Evolutionary conservation across 2,113 vertebrate species (phyloP), one percentile per base, ranked within the genome.

Genomic region (Ammodytes dubius): DNA sequence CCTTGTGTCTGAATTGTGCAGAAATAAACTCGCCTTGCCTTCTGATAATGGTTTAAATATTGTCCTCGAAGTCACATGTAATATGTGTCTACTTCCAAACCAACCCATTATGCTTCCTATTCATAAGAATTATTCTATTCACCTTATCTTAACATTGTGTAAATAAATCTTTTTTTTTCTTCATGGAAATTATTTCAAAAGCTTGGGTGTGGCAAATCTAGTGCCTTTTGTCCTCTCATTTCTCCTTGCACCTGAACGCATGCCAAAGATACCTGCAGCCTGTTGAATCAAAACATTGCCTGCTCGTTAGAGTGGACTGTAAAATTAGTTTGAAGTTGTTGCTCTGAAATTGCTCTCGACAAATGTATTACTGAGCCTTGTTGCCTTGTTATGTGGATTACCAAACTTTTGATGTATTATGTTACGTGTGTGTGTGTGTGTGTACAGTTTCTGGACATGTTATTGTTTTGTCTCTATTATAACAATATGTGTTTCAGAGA

Each of bases 361-460:
- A 6, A 14, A 17, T 66, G 87, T 73, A 74, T 67, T 74, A 12
- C 15, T 14, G 60, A 2, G 5, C 15, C 13, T 66, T 37, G 35
- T 65, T 77, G 75, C 37, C 40, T 85, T 58, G 68, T 64, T 42
- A 78, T 69, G 58, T 73, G 12, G 45, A 74, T 69, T 50, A 19
- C 17, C 9, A 60, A 58, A 75, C n/a, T 17, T 73, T 59, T 63
- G 35, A 63, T 52, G 52, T 46, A 9, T 56, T 64, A 58, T 12
- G 13, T 47, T 61, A 7, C 5, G 7, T 6, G 2, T n/a, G 61
- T 15, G 3, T n/a, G 7, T 19, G 27, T 69, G 0, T 15, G 0
- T n/a, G 52, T 37, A n/a, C n/a, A n/a, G n/a, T n/a, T n/a, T n/a
- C n/a, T n/a, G n/a, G n/a, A n/a, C n/a, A n/a, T n/a, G n/a, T n/a